phyloP scores from a whole-genome alignment of 2,113 vertebrate genomes.

The Rhadina sibilatrix region DNA sequence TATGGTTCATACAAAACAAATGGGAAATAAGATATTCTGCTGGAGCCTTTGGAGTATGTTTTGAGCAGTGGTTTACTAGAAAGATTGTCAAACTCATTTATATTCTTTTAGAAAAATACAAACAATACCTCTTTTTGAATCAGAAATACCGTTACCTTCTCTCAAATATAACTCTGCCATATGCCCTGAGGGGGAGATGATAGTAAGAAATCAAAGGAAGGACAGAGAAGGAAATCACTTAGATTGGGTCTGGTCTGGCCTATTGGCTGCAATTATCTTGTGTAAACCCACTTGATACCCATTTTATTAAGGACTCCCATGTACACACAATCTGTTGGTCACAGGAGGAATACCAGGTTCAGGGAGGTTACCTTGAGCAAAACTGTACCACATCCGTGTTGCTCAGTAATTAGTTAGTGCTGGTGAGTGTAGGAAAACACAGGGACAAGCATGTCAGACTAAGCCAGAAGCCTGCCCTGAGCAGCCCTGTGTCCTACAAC shows the following conservation, averaged over 20 bases:
- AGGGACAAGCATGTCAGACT: too few species aligned
- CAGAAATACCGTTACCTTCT: background rate
- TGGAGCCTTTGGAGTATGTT: background rate
- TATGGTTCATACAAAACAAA: background rate
- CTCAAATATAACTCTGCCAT: background rate
- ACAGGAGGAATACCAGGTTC: background rate
- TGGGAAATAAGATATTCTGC: background rate
- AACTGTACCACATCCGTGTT: rapidly evolving
- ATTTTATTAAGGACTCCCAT: background rate
- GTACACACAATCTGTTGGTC: rapidly evolving
- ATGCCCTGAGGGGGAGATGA: background rate
- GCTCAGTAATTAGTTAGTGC: background rate
- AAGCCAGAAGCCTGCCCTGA: background rate
- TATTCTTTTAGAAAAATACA: background rate
- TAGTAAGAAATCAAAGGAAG: background rate
- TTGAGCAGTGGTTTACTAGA: background rate
- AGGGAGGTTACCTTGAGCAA: background rate
- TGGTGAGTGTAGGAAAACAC: background rate
- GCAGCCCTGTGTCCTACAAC: background rate
- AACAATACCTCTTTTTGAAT: background rate
- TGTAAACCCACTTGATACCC: background rate
- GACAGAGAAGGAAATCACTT: background rate
- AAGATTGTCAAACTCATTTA: background rate
- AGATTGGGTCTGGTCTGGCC: background rate
- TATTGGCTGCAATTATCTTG: background rate